Evolutionary conservation across 2,113 vertebrate genomes (phyloP), one percentile per base, ranked within the genome.

Genomic region (Eretmochelys imbricata): DNA sequence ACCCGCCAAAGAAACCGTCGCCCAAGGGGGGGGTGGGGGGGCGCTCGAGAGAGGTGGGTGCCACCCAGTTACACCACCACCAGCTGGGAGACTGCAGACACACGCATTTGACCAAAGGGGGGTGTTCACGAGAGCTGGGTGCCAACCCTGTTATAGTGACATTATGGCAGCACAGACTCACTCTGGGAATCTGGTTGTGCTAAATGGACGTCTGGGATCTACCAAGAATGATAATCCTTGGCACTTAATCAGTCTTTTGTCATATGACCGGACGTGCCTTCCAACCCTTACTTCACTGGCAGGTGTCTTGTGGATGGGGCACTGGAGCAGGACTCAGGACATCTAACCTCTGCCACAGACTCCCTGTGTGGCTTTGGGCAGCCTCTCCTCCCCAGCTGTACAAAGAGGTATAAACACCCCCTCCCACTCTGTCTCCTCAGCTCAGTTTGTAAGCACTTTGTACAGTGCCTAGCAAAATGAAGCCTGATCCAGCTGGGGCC

Each of bases 351-450:
- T 49, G 31, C 0, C 0, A 82, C 48, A 6, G 2, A 54, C n/a
- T 59, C 8, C 10, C 82, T 10, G 5, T 0, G 0, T 0, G 0
- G 86, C 46, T 81, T 20, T 2, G 7, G 1, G 0, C 0, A 4
- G 78, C 6, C 13, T 48, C 42, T 57, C 55, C 57, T 84, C 24
- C 51, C 4, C 48, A 65, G 27, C 65, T 2, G 27, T 59, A 8
- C 5, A 48, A 25, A 79, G 10, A 51, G 1, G 19, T 25, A 4
- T 62, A 2, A 2, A 0, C 42, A 27, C 5, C 0, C 0, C 1
- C 3, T 2, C 1, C 19, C 84, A 6, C 2, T 81, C 76, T 10
- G 17, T 80, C 12, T 7, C 0, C 0, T 80, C 31, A 22, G n/a
- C 0, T 20, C 0, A 2, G 0, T 7, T 29, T 4, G 38, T 87